These are phyloP conservation scores for Crocidura indochinensis DNA, from an alignment of 2,797 vertebrate species.

Conservation along the genomic window DNA sequence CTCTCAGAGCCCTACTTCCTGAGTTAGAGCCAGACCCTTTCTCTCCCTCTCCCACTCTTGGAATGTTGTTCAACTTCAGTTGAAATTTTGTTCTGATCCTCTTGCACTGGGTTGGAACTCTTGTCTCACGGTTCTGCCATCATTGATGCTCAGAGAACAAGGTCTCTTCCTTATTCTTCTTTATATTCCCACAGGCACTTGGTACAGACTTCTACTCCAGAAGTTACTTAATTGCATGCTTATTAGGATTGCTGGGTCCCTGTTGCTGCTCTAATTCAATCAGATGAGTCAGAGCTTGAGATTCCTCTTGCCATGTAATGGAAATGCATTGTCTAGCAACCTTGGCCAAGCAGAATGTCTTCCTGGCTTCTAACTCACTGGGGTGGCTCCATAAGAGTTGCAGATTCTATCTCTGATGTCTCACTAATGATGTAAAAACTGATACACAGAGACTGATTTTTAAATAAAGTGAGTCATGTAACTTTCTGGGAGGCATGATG, in stretches of 20 bases:
- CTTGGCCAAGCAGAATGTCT: background rate
- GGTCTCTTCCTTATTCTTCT: background rate
- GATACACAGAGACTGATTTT: conserved; percentile 28
- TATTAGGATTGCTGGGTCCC: conserved; percentile 35
- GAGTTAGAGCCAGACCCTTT: background rate
- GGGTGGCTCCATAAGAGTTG: conserved; percentile 29
- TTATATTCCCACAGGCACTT: background rate
- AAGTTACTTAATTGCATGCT: conserved; percentile 15
- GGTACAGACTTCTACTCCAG: background rate
- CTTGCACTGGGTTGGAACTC: background rate
- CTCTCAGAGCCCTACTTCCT: background rate
- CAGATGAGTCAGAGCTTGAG: conserved; percentile 35
- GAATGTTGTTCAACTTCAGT: background rate
- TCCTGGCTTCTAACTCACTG: background rate
- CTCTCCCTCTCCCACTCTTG: background rate
- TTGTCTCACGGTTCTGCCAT: background rate
- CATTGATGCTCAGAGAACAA: background rate
- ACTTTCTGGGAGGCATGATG: conserved; percentile 4
- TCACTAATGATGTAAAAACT: conserved; percentile 13
- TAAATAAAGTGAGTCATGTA: conserved; percentile 62
- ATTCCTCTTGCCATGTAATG: background rate
- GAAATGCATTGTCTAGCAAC: background rate
- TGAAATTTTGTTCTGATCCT: background rate
- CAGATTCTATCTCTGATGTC: conserved; percentile 36
- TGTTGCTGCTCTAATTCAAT: conserved; percentile 1